Percentiles rank a stretch among this genome's conserved stretches.
These are phyloP conservation scores for Dione vanillae DNA, from an alignment of 2,888 invertebrate species.

Conservation along the genomic window DNA sequence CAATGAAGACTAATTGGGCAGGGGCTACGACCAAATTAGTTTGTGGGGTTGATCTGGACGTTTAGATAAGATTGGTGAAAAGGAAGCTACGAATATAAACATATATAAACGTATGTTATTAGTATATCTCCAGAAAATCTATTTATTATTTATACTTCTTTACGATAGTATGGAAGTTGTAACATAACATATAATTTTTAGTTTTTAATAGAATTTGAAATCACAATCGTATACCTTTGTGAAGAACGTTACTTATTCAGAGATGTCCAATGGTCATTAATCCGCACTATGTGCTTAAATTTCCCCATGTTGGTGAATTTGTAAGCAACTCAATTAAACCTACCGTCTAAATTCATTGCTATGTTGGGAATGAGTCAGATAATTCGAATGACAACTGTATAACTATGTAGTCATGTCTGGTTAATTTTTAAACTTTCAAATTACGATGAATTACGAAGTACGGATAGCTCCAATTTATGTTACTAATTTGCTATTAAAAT, in stretches of 20 bases:
- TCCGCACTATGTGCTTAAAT: conserved; percentile 26
- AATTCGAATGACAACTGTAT: conserved; percentile 46
- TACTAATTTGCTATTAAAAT: no score
- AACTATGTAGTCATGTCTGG: conserved; percentile 31
- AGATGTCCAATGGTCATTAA: conserved; percentile 25
- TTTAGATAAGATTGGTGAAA: conserved; percentile 22
- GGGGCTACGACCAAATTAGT: conserved; percentile 40
- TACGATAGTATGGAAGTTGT: no score
- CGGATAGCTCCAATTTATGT: no score
- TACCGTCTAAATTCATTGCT: conserved; percentile 40
- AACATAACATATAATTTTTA: background rate
- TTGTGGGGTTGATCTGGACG: conserved; percentile 36
- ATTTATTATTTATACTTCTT: no score
- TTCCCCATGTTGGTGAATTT: conserved; percentile 38
- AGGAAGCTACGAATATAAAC: background rate
- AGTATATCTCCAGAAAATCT: no score
- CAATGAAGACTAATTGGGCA: conserved; percentile 41
- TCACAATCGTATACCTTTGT: background rate
- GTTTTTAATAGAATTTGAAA: background rate
- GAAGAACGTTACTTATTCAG: conserved; percentile 23
- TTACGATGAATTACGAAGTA: background rate
- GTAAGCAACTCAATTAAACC: conserved; percentile 46
- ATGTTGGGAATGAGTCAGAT: conserved; percentile 38
- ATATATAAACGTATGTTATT: background rate
- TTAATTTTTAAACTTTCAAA: background rate